These are phyloP conservation scores for Lasiurus borealis DNA, from an alignment of 2,113 vertebrate genomes.

Conservation along the genomic window DNA sequence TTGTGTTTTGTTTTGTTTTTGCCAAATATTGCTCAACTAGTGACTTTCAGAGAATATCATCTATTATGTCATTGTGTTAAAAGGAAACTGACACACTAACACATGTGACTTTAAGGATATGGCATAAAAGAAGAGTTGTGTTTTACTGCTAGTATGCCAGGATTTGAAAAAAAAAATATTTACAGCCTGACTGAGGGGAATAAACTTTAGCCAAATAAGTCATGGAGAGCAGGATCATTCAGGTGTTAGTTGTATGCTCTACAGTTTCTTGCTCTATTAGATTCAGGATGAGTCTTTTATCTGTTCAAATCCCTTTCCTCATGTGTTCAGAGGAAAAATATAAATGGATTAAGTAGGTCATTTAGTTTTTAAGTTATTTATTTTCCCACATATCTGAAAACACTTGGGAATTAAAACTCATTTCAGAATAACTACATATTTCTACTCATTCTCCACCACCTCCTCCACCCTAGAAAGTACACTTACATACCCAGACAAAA, in stretches of 20 bases:
- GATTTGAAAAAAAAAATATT: constrained; percentile 12
- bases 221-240: constrained; percentile 42
- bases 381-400: constrained; percentile 15
- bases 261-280: background rate
- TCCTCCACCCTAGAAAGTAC: background rate
- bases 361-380: constrained; percentile 48
- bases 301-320: constrained; percentile 59
- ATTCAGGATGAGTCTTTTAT: constrained; percentile 49
- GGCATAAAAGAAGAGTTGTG: background rate
- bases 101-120: background rate
- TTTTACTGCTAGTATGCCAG: constrained; percentile 42
- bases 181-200: constrained; percentile 1
- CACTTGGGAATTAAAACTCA: background rate
- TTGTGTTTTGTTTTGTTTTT: too few species aligned
- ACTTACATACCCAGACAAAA: background rate
- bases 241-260: background rate
- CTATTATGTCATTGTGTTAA: background rate
- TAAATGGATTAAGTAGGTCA: background rate
- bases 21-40: background rate
- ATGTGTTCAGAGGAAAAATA: background rate
- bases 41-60: background rate
- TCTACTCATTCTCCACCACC: background rate
- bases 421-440: background rate
- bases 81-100: background rate
- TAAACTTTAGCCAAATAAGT: background rate